Conservation (phyloP, 2,797 vertebrate genomes). For the Alca torda region DNA sequence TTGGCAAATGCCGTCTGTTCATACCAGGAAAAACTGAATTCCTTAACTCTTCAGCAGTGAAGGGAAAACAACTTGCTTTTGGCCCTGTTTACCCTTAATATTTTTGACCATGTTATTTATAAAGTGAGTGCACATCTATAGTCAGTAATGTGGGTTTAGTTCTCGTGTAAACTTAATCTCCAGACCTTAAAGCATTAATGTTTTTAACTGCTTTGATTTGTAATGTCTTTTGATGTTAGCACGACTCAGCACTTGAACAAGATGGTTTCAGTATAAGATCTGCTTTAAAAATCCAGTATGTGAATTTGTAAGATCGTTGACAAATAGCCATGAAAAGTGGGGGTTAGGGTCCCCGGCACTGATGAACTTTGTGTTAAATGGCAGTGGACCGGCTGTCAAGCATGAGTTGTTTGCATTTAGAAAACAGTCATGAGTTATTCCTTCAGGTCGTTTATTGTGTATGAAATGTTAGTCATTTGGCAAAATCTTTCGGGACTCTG, state of each 20-base stretch:
- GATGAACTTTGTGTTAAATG: not conserved
- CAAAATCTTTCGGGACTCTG: not conserved
- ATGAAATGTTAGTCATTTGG: not conserved
- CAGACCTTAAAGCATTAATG: not conserved
- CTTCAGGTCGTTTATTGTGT: not conserved
- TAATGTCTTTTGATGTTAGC: not conserved
- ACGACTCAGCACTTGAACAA: slow-evolving; percentile 19
- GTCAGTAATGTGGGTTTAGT: not conserved
- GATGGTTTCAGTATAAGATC: not conserved
- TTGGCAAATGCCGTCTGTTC: slow-evolving; percentile 15
- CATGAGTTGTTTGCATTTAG: not conserved
- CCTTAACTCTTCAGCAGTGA: not conserved
- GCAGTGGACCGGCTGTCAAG: not conserved
- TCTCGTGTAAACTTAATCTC: not conserved
- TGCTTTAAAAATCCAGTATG: not conserved
- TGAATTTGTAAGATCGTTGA: not conserved
- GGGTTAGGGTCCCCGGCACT: not conserved
- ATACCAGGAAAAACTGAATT: slow-evolving; percentile 3
- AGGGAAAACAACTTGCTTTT: not conserved
- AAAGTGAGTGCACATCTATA: not conserved
- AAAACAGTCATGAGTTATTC: not conserved
- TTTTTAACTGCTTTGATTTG: not conserved
- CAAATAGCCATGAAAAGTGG: not conserved
- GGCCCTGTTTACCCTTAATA: not conserved
- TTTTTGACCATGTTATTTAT: not conserved